phyloP scores from a whole-genome alignment of 1,140 invertebrate species.

The Diabrotica virgifera region DNA sequence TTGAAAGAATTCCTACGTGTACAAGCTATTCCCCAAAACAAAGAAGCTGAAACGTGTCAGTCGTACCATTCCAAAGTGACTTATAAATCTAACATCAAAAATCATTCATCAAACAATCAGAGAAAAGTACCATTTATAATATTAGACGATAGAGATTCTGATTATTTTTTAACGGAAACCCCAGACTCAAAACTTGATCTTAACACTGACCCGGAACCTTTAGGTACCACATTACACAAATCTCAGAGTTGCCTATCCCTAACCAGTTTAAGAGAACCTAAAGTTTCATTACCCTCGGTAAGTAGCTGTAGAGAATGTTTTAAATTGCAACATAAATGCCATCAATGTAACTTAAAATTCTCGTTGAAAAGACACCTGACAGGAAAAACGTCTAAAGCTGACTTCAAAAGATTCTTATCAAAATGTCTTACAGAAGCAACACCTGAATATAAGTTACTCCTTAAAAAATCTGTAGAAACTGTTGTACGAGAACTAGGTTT shows the following conservation, averaged over 20 bases:
- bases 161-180: conserved; percentile 25
- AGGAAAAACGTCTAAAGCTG: conserved; percentile 8
- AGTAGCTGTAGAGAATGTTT: conserved; percentile 16
- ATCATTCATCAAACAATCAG: background rate
- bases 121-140: conserved; percentile 1
- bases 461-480: conserved; percentile 10
- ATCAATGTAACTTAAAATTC: conserved; percentile 12
- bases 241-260: conserved; percentile 16
- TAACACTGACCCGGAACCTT: background rate
- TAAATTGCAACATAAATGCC: conserved; percentile 9
- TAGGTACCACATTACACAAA: conserved; percentile 12
- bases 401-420: conserved; percentile 13
- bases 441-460: conserved; percentile 5
- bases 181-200: background rate
- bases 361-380: conserved; percentile 14
- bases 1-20: conserved; percentile 7
- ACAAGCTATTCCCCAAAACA: background rate
- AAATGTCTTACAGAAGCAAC: conserved; percentile 15
- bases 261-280: conserved; percentile 3
- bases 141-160: background rate
- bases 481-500: conserved; percentile 5
- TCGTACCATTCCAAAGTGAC: background rate
- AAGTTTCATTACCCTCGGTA: background rate
- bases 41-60: conserved; percentile 1
- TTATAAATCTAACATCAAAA: background rate